Evolutionary conservation across 2,888 invertebrate species (phyloP), one percentile per base, ranked within the genome.

Genomic region (Ophion ellenae): DNA sequence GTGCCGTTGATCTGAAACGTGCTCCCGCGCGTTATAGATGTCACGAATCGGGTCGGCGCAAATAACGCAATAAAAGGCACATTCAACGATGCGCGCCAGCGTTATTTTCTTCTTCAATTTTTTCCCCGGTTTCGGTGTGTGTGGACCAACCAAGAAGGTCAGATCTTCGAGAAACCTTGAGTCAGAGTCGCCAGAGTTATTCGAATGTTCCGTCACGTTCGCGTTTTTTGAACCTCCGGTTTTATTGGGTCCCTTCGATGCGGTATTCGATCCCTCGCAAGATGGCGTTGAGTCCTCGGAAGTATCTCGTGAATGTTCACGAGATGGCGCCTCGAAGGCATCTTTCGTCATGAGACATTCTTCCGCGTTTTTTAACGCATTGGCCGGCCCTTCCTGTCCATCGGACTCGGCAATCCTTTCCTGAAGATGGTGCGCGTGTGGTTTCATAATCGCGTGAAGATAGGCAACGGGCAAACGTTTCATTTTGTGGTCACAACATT

Each of bases 41-140:
- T 57, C 40, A 17, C 32, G 11, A 20, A 78, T 67, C n/a, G 11
- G 11, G 7, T 45, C 53, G 28, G 36, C 40, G 11, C 80, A 83
- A 9, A 83, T 53, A 14, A 85, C 3, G 5, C 85, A 85, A 57
- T 76, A 82, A 10, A 20, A 61, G 11, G 7, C 24, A 32, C 9
- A n/a, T 24, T 5, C 7, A 40, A 5, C 40, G 0, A 3, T 40
- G 9, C 9, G 40, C 40, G 40, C 40, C 5, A 7, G 0, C 5
- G 6, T 9, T 40, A 40, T 9, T 40, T 40, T 40, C 7, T 40
- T 40, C n/a, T 64, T 53, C 28, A 53, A 64, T 9, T 61, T 61
- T 20, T 14, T 14, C 4, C 17, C 14, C 17, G 17, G 5, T 5
- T 53, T 53, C 14, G 5, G 14, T 53, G 14, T 53, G 53, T 17